Percentiles rank a stretch among this genome's conserved stretches.
Evolutionary conservation across 2,797 vertebrate species (phyloP).

Genomic region (Enteromius trimaculatus): DNA sequence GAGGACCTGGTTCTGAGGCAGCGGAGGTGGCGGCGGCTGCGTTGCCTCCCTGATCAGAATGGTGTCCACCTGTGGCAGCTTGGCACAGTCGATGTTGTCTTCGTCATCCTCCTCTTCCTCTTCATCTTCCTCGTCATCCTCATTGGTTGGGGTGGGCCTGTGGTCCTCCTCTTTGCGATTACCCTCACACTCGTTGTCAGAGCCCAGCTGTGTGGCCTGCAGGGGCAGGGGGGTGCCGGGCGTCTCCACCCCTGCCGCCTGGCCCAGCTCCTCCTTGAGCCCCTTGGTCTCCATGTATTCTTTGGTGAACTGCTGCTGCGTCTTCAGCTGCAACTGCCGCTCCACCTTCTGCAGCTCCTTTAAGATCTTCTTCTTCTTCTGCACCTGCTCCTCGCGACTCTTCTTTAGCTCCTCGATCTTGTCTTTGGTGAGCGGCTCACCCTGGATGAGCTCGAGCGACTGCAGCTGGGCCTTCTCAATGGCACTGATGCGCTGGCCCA

Average conservation of each 20-base stretch:
- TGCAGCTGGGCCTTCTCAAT: slow-evolving; percentile 91
- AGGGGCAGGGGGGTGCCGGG: slow-evolving; percentile 64
- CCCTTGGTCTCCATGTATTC: slow-evolving; percentile 99
- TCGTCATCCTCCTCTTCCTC: slow-evolving; percentile 63
- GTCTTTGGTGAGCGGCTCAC: slow-evolving; percentile 91
- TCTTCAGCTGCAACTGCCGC: slow-evolving; percentile 99
- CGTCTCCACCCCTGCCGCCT: slow-evolving; percentile 74
- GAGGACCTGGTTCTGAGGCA: slow-evolving; percentile 76
- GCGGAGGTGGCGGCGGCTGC: slow-evolving; percentile 80
- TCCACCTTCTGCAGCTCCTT: slow-evolving; percentile 99
- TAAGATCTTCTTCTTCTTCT: slow-evolving; percentile 99
- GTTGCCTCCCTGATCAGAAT: slow-evolving; percentile 86
- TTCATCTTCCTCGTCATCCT: slow-evolving; percentile 63
- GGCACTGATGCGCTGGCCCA: slow-evolving; percentile 96
- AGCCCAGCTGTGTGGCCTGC: slow-evolving; percentile 77
- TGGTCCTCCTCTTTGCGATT: slow-evolving; percentile 81
- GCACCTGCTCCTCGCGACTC: slow-evolving; percentile 95
- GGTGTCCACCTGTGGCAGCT: slow-evolving; percentile 92
- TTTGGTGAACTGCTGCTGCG: slow-evolving; percentile 99
- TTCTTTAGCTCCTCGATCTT: slow-evolving; percentile 92
- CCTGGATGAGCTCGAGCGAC: slow-evolving; percentile 90
- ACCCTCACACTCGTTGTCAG: slow-evolving; percentile 81
- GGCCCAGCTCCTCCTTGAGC: slow-evolving; percentile 88
- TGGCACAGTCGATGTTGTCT: slow-evolving; percentile 81
- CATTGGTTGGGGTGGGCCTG: slow-evolving; percentile 48